These are phyloP conservation scores for Chanos chanos DNA, from an alignment of 2,797 vertebrate genomes.

Conservation along the genomic window DNA sequence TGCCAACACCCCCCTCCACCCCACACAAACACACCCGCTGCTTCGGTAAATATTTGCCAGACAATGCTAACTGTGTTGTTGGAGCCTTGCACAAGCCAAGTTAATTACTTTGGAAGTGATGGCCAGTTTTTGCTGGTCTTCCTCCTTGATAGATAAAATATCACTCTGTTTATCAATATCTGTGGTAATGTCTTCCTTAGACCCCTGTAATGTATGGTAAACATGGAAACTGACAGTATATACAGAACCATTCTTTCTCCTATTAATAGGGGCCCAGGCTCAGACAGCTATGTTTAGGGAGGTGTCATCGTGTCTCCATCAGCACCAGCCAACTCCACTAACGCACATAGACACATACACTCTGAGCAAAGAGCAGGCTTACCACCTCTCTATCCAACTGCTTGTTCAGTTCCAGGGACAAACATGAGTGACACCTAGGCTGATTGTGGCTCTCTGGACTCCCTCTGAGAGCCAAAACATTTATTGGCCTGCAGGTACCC, in stretches of 20 bases:
- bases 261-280: constrained; percentile 40
- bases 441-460: background rate
- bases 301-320: constrained; percentile 48
- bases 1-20: too few relatives aligned
- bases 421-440: constrained; percentile 7
- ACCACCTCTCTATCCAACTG: constrained; percentile 30
- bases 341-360: constrained; percentile 4
- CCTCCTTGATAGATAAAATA: too few relatives aligned
- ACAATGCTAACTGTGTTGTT: constrained; percentile 19
- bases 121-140: too few relatives aligned
- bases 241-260: constrained; percentile 41
- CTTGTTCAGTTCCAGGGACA: constrained; percentile 12
- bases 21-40: constrained; percentile 45
- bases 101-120: too few relatives aligned
- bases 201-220: constrained; percentile 39
- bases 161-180: too few relatives aligned
- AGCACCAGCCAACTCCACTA: constrained; percentile 46
- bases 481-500: too few relatives aligned
- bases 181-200: constrained; percentile 18
- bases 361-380: constrained; percentile 28
- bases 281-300: constrained; percentile 50
- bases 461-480: constrained; percentile 5
- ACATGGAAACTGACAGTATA: constrained; percentile 32
- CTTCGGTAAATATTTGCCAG: constrained; percentile 49
- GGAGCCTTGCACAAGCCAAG: too few relatives aligned